A percentile compares a stretch with the other conserved stretches of the same genome.
Conservation (phyloP, 2,797 vertebrate genomes). For the Xyrichtys novacula region DNA sequence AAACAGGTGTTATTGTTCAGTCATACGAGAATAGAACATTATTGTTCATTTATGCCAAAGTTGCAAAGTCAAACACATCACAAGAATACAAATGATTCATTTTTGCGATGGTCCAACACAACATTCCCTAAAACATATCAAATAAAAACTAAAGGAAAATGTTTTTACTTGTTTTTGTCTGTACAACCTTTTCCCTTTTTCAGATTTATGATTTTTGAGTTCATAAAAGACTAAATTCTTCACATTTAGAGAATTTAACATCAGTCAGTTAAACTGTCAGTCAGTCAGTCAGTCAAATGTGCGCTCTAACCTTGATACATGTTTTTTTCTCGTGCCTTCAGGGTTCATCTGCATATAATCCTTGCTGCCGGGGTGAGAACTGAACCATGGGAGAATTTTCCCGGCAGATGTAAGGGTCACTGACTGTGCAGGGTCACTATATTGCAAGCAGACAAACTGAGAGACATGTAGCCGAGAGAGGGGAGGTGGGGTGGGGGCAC, state of each 20-base stretch:
- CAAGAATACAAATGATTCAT: conserved; percentile 13
- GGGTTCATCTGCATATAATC: conserved; percentile 34
- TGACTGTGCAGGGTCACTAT: conserved; percentile 34
- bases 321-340: conserved; percentile 6
- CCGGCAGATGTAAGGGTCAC: conserved; percentile 58
- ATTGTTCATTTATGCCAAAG: conserved; percentile 2
- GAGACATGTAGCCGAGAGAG: too few relatives aligned
- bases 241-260: too few relatives aligned
- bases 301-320: conserved; percentile 30
- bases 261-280: too few relatives aligned
- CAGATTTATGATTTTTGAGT: neutral
- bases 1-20: conserved; percentile 21
- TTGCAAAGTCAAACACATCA: conserved; percentile 10
- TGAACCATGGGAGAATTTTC: conserved; percentile 50
- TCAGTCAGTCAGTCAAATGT: conserved; percentile 22
- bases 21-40: conserved; percentile 13
- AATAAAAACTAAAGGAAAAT: neutral
- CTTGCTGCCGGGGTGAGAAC: conserved; percentile 34
- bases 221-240: neutral
- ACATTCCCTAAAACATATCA: neutral
- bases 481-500: conserved; percentile 14
- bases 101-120: neutral
- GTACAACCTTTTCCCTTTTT: neutral
- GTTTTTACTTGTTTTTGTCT: neutral
- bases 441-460: conserved; percentile 10